Percentiles rank a stretch among this genome's conserved stretches.
These are phyloP conservation scores for Pangasius macronema DNA, from an alignment of 2,797 vertebrate species.

Conservation along the genomic window DNA sequence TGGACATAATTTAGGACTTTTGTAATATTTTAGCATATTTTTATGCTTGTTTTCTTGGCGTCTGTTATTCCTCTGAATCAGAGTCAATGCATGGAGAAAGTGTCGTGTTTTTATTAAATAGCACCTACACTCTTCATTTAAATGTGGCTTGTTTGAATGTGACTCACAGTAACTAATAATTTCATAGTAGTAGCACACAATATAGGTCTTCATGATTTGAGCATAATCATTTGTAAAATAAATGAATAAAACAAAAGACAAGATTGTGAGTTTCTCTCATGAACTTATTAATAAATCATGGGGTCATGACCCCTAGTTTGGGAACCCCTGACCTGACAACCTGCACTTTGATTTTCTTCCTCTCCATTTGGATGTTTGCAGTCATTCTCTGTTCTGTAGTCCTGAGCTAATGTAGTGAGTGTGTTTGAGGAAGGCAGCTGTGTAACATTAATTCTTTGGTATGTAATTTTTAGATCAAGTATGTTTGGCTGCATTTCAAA, in stretches of 20 bases:
- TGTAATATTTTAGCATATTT: neutral
- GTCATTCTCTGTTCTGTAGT: neutral
- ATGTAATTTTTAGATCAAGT: neutral
- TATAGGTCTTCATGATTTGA: neutral
- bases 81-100: neutral
- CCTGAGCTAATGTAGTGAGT: neutral
- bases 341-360: neutral
- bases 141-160: neutral
- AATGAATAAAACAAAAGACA: neutral
- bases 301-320: neutral
- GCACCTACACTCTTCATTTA: neutral
- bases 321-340: neutral
- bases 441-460: neutral
- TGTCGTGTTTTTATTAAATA: neutral
- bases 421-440: neutral
- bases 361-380: neutral
- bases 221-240: neutral
- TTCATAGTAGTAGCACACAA: neutral
- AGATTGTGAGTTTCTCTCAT: neutral
- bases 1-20: neutral
- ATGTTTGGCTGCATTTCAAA: neutral
- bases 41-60: neutral
- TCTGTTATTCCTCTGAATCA: neutral
- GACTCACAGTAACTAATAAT: neutral
- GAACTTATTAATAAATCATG: neutral